Evolutionary conservation across 2,113 vertebrate species (phyloP).

Genomic region (Tapirus terrestris): DNA sequence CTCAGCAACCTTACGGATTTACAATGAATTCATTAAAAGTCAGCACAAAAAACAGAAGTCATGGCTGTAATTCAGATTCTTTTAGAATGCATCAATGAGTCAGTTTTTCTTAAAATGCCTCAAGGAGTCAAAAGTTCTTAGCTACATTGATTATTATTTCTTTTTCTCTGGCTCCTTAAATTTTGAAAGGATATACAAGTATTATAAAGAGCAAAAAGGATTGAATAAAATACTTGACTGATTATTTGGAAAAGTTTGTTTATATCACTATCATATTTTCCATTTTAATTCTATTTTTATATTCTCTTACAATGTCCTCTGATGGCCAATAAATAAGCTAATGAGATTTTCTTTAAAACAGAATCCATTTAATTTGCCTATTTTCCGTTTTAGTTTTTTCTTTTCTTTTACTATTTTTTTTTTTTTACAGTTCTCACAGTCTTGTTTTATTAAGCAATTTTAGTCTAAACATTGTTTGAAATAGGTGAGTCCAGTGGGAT

Average conservation of each 20-base stretch:
- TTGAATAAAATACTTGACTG: background rate
- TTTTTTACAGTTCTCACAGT: background rate
- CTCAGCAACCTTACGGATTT: constrained; percentile 54
- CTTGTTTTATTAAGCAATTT: background rate
- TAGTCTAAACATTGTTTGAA: background rate
- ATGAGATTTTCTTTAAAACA: background rate
- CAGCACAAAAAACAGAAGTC: background rate
- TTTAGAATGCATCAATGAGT: background rate
- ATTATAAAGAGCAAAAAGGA: background rate
- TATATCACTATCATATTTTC: background rate
- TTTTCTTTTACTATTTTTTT: background rate
- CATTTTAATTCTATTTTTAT: background rate
- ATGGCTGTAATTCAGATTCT: background rate
- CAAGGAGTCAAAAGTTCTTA: background rate
- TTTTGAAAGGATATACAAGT: background rate
- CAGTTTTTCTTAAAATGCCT: background rate
- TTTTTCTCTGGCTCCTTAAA: background rate
- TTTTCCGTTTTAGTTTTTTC: background rate
- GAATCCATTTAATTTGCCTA: background rate
- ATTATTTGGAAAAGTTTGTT: background rate
- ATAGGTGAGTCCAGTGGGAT: background rate
- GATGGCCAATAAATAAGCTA: background rate
- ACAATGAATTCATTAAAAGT: constrained; percentile 59
- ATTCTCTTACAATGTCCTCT: background rate
- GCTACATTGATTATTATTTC: background rate